Conservation (phyloP, 2,888 invertebrate genomes). For the Calameuta filiformis region DNA sequence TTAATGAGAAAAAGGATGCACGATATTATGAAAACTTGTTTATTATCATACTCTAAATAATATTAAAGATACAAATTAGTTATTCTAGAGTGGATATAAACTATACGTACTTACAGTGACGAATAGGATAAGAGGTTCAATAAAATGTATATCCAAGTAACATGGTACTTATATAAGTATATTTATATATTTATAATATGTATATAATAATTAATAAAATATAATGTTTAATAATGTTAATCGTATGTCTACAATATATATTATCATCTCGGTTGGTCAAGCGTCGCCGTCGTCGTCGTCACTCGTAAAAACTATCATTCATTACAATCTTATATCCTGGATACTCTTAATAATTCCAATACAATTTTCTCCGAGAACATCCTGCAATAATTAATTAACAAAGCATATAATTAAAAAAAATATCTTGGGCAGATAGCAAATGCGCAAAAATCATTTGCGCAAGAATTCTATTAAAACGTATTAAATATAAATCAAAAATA, state of each 20-base stretch:
- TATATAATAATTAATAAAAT: conserved; percentile 62
- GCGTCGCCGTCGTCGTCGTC: conserved; percentile 51
- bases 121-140: conserved; percentile 16
- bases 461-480: neutral
- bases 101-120: neutral
- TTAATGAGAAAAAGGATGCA: neutral
- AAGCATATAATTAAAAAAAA: neutral
- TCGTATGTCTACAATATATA: conserved; percentile 55
- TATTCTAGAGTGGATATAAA: neutral
- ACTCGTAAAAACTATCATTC: conserved; percentile 24
- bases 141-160: conserved; percentile 55
- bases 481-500: neutral
- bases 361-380: neutral
- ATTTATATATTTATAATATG: conserved; percentile 49
- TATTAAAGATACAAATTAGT: neutral
- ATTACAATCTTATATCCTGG: conserved; percentile 12
- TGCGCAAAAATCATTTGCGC: neutral
- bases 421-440: neutral
- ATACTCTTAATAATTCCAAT: neutral
- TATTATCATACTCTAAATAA: neutral
- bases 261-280: conserved; percentile 45
- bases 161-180: conserved; percentile 55
- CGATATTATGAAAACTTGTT: neutral
- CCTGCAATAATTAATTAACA: neutral
- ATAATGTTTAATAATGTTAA: conserved; percentile 61